phyloP scores from a whole-genome alignment of 2,113 vertebrate species.

The Tragelaphus imberbis region DNA sequence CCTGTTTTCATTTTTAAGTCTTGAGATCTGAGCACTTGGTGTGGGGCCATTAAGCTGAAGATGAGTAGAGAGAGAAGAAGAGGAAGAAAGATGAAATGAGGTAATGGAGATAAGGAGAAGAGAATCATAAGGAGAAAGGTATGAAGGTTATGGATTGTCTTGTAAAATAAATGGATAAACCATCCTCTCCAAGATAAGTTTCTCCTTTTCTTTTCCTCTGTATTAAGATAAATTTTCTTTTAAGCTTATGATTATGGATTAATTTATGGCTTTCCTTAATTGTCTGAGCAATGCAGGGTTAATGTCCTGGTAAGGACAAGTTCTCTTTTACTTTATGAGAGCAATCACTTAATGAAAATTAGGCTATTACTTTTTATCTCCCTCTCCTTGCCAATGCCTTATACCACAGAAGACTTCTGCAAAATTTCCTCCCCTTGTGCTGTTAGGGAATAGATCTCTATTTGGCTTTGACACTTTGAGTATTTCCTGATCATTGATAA shows the following conservation, averaged over 20 bases:
- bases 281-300: conserved; percentile 69
- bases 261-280: conserved; percentile 73
- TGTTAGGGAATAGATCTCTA: conserved; percentile 49
- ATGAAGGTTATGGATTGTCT: background rate
- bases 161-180: background rate
- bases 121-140: background rate
- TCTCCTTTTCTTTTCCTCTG: conserved; percentile 23
- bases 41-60: background rate
- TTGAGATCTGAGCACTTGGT: background rate
- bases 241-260: conserved; percentile 58
- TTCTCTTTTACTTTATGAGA: conserved; percentile 70
- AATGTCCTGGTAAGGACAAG: conserved; percentile 71
- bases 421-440: conserved; percentile 46
- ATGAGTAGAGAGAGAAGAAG: background rate
- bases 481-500: conserved; percentile 44
- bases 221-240: conserved; percentile 29
- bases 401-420: conserved; percentile 46
- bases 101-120: background rate
- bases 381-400: conserved; percentile 46
- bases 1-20: background rate
- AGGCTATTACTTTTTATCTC: conserved; percentile 76
- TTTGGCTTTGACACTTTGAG: conserved; percentile 52
- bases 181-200: background rate
- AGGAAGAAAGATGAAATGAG: background rate
- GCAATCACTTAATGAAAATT: conserved; percentile 66